Evolutionary conservation across 2,113 vertebrate genomes (phyloP).

Genomic region (Mobula birostris): DNA sequence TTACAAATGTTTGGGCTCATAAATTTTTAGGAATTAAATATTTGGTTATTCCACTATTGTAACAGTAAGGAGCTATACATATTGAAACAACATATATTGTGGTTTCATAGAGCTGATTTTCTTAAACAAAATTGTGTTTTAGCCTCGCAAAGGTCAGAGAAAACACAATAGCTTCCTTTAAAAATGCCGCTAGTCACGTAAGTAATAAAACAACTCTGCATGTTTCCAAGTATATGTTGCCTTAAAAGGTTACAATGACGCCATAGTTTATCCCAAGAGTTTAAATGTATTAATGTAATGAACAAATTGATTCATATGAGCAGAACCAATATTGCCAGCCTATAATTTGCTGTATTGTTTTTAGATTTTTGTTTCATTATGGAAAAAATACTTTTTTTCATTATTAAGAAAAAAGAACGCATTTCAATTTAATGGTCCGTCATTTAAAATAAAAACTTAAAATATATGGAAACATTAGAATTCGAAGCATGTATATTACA

Average conservation of each 20-base stretch:
- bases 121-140: slow-evolving; percentile 43
- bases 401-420: neutral
- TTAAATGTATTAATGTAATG: neutral
- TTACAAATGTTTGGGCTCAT: neutral
- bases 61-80: slow-evolving; percentile 1
- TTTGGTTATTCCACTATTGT: neutral
- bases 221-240: neutral
- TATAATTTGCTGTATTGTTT: neutral
- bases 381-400: too few species aligned
- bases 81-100: neutral
- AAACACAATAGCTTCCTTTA: slow-evolving; percentile 89
- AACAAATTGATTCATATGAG: neutral
- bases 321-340: neutral
- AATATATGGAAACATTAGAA: too few species aligned
- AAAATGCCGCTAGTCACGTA: slow-evolving; percentile 85
- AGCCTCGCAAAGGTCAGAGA: slow-evolving; percentile 88
- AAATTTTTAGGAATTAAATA: neutral
- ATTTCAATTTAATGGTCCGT: too few species aligned
- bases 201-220: slow-evolving; percentile 45
- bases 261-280: neutral
- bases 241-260: neutral
- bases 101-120: neutral
- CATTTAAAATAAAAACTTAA: too few species aligned
- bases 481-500: too few species aligned
- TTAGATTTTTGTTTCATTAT: neutral